Evolutionary conservation across 2,113 vertebrate species (phyloP).

Genomic region (Ploceus nigricollis): DNA sequence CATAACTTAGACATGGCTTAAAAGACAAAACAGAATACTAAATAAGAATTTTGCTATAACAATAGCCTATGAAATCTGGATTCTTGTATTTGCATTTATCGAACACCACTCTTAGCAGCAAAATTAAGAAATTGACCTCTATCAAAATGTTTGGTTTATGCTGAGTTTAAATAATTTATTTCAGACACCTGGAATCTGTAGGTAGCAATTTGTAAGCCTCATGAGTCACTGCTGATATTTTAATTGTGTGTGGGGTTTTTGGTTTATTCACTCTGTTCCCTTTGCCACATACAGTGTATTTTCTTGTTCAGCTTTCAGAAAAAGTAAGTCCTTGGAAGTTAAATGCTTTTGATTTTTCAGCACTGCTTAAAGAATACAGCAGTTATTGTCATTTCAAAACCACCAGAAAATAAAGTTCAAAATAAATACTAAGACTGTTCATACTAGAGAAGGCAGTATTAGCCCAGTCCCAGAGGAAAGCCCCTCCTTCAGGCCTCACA

Average conservation of each 20-base stretch:
- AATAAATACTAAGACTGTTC: not conserved
- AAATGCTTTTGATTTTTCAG: not conserved
- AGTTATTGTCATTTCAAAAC: not conserved
- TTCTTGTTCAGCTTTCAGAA: not conserved
- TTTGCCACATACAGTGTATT: not conserved
- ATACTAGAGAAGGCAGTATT: not conserved
- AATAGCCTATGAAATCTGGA: not conserved
- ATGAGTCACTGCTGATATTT: conserved; percentile 26
- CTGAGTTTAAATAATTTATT: not conserved
- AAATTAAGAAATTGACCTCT: not conserved
- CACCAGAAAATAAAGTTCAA: not conserved
- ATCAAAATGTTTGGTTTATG: not conserved
- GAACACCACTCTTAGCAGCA: not conserved
- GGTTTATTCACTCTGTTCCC: not conserved
- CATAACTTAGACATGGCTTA: not conserved
- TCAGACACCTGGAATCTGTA: not conserved
- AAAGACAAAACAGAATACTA: not conserved
- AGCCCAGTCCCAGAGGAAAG: not conserved
- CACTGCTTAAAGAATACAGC: not conserved
- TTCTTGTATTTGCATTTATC: not conserved
- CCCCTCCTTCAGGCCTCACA: not conserved
- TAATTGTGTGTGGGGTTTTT: not conserved
- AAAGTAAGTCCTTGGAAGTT: not conserved
- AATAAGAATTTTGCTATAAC: not conserved
- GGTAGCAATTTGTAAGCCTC: not conserved